Percentiles rank a stretch among this genome's conserved stretches.
These are phyloP conservation scores for Anoplopoma fimbria DNA, from an alignment of 2,113 vertebrate genomes.

Conservation along the genomic window DNA sequence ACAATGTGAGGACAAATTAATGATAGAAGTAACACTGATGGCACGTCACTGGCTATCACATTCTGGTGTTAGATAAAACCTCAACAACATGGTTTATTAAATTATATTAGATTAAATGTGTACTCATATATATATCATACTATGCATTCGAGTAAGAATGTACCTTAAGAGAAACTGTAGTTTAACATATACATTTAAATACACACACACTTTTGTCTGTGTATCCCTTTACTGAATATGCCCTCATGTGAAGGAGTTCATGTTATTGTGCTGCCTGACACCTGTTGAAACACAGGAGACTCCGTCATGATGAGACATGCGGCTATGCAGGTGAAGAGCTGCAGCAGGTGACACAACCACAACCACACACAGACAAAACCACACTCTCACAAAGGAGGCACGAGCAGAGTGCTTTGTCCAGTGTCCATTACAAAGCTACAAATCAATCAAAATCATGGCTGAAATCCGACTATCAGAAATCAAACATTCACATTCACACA, in stretches of 20 bases:
- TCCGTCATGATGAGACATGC: slow-evolving; percentile 75
- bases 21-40: background rate
- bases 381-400: slow-evolving; percentile 1
- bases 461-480: background rate
- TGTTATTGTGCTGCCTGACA: slow-evolving; percentile 60
- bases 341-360: slow-evolving; percentile 64
- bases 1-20: background rate
- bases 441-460: background rate
- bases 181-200: background rate
- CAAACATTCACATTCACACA: background rate
- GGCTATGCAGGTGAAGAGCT: slow-evolving; percentile 64
- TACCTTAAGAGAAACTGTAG: background rate
- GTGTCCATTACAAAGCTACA: background rate
- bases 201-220: background rate
- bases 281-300: slow-evolving; percentile 71
- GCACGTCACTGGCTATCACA: background rate
- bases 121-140: background rate
- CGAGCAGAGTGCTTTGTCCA: background rate
- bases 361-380: background rate
- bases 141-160: background rate
- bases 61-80: background rate
- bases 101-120: background rate
- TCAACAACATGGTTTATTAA: background rate
- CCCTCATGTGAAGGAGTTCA: slow-evolving; percentile 37
- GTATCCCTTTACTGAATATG: background rate